These are phyloP conservation scores for Neotoxoptera formosana DNA, from an alignment of 1,140 invertebrate species.

Conservation along the genomic window DNA sequence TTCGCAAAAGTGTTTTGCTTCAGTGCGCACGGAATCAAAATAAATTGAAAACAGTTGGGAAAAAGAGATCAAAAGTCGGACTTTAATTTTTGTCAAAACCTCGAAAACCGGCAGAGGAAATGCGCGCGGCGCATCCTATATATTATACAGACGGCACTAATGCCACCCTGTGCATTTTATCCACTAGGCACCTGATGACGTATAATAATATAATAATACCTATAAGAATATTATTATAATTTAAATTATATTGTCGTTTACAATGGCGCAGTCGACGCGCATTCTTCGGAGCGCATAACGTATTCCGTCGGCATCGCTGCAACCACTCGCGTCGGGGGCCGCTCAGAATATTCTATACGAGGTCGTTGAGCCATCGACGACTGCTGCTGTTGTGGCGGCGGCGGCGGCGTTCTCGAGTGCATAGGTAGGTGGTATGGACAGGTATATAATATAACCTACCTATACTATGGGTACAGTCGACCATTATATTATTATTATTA, in stretches of 20 bases:
- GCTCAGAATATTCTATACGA: not conserved
- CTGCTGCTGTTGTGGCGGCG: not conserved
- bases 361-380: conserved; percentile 30
- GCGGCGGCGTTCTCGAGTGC: not conserved
- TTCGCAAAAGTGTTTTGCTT: not conserved
- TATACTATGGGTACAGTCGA: not conserved
- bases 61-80: not conserved
- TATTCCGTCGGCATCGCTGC: conserved; percentile 13
- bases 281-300: conserved; percentile 44
- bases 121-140: not conserved
- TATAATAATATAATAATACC: no score
- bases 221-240: conserved; percentile 8
- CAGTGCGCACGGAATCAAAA: not conserved
- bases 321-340: not conserved
- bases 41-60: not conserved
- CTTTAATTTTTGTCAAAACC: not conserved
- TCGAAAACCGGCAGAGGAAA: not conserved
- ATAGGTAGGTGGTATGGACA: not conserved
- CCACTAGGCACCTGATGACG: not conserved
- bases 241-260: not conserved
- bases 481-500: not conserved
- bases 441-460: not conserved
- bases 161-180: not conserved
- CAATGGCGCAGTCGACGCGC: not conserved
- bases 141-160: not conserved